These are phyloP conservation scores for Macquaria australasica DNA, from an alignment of 2,113 vertebrate species.

Conservation along the genomic window DNA sequence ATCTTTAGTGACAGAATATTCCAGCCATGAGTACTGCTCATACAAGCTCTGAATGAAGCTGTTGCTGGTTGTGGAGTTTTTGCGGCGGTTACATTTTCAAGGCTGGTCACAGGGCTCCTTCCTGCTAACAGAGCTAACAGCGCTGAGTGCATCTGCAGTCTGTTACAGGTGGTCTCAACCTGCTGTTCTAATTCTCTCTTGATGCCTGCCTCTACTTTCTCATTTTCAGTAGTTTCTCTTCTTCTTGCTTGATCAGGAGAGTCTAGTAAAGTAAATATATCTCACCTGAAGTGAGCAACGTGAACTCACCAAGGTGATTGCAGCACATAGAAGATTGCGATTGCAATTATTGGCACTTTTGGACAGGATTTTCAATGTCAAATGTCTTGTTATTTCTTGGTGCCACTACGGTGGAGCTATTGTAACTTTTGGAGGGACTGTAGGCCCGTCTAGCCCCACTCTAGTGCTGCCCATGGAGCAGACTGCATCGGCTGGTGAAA, in stretches of 20 bases:
- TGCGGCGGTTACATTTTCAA: background rate
- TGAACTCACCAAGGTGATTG: background rate
- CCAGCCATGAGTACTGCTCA: too few species aligned
- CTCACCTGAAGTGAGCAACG: too few species aligned
- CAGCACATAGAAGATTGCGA: background rate
- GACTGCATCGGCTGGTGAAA: background rate
- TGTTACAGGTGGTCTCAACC: background rate
- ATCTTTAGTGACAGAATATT: background rate
- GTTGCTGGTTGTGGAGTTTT: background rate
- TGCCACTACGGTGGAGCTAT: too few species aligned
- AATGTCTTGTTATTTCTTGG: too few species aligned
- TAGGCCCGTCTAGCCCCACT: too few species aligned
- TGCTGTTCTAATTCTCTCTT: background rate
- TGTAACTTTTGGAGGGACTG: too few species aligned
- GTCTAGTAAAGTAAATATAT: background rate
- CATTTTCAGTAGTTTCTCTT: too few species aligned
- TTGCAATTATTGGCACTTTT: background rate
- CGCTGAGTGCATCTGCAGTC: background rate
- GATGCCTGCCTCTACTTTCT: too few species aligned
- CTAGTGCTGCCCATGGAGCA: background rate
- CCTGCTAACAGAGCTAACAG: background rate
- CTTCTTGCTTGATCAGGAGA: too few species aligned
- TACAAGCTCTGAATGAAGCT: too few species aligned
- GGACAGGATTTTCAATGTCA: too few species aligned
- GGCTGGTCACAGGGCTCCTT: background rate